Evolutionary conservation across 2,888 invertebrate genomes (phyloP).

Genomic region (Eueremaeus valkanovi): DNA sequence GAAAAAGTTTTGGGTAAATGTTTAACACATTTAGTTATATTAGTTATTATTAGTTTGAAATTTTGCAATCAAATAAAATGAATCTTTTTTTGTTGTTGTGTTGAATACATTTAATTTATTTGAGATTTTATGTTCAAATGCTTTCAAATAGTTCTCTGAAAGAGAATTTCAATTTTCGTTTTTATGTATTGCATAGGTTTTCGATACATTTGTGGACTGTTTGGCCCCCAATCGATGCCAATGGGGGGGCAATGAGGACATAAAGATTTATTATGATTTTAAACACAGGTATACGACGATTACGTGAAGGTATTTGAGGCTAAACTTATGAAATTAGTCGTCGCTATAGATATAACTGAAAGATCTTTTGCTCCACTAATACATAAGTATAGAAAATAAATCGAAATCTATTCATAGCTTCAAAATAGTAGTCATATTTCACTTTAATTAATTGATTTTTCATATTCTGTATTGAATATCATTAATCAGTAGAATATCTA

Average conservation of each 20-base stretch:
- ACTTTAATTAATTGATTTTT: no score
- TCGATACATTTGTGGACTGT: neutral
- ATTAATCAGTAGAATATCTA: no score
- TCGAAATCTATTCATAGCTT: no score
- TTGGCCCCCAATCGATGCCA: neutral
- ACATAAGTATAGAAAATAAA: neutral
- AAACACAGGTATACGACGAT: neutral
- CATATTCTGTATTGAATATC: no score
- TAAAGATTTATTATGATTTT: neutral
- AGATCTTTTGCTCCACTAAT: neutral
- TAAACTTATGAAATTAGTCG: no score
- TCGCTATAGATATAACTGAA: no score
- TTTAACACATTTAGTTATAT: neutral
- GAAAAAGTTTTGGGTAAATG: neutral
- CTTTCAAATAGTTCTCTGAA: no score
- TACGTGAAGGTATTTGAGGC: neutral
- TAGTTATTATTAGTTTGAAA: neutral
- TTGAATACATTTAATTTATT: no score
- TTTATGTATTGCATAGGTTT: neutral
- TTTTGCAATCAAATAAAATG: neutral
- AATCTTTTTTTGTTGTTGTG: no score
- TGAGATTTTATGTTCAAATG: no score
- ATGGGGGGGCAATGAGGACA: slow-evolving; percentile 2
- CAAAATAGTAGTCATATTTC: no score
- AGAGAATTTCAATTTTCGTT: neutral